phyloP scores from a whole-genome alignment of 2,797 vertebrate species.

The Falco concolor region DNA sequence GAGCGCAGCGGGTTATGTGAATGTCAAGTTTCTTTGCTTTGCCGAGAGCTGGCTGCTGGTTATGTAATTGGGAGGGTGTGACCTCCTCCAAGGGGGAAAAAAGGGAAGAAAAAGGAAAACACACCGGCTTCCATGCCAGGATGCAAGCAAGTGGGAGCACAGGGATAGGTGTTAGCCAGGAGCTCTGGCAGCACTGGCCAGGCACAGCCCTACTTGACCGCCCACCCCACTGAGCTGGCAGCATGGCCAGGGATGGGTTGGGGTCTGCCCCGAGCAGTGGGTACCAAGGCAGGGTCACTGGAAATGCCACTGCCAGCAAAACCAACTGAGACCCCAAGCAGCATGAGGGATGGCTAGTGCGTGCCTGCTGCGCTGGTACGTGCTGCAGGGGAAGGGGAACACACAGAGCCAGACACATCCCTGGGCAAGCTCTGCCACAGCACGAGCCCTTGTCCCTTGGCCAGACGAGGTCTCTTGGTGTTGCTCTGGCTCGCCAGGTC shows the following conservation, averaged over 20 bases:
- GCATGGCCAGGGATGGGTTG: background rate
- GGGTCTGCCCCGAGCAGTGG: background rate
- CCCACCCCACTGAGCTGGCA: background rate
- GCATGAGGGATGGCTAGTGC: fast-evolving
- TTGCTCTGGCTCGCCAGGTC: background rate
- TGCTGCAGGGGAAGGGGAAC: background rate
- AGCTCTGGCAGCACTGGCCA: background rate
- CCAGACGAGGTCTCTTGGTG: fast-evolving
- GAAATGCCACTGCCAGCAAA: background rate
- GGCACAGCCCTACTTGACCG: fast-evolving
- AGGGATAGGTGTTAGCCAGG: background rate
- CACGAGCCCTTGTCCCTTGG: background rate
- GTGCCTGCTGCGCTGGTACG: fast-evolving
- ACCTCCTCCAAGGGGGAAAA: background rate
- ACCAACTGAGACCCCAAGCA: fast-evolving
- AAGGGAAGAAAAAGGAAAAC: background rate
- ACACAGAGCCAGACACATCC: fast-evolving
- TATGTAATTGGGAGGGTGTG: slow-evolving; percentile 17
- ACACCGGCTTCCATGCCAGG: background rate
- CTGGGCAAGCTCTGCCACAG: background rate
- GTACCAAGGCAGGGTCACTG: fast-evolving
- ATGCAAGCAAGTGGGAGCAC: background rate
- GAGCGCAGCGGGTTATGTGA: slow-evolving; percentile 43
- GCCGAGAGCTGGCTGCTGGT: slow-evolving; percentile 21
- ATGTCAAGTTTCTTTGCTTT: slow-evolving; percentile 51